phyloP scores from a whole-genome alignment of 2,888 invertebrate species.

The Digitonthophagus gazella region DNA sequence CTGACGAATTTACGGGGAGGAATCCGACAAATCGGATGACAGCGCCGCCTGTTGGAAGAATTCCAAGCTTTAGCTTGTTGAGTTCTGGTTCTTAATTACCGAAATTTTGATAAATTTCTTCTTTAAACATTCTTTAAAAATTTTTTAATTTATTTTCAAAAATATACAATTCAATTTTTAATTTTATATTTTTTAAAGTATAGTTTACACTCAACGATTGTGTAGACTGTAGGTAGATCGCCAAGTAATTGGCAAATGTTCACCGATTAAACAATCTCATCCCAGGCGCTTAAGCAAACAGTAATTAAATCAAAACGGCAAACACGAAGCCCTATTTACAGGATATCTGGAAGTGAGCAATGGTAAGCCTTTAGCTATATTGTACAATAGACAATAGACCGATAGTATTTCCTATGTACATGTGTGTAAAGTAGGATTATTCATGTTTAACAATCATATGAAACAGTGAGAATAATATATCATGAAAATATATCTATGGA shows the following conservation, averaged over 20 bases:
- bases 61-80: not conserved
- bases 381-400: not conserved
- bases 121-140: too few relatives aligned
- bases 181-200: too few relatives aligned
- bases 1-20: conserved; percentile 14
- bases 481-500: too few relatives aligned
- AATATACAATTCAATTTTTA: too few relatives aligned
- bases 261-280: not conserved
- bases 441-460: too few relatives aligned
- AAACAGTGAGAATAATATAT: too few relatives aligned
- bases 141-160: too few relatives aligned
- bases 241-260: not conserved
- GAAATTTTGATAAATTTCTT: too few relatives aligned
- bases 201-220: too few relatives aligned
- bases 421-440: too few relatives aligned
- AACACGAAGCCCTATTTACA: conserved; percentile 14
- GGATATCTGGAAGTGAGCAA: conserved; percentile 11
- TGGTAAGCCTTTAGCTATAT: not conserved
- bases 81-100: not conserved
- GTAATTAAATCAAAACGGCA: conserved; percentile 14
- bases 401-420: not conserved
- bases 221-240: not conserved
- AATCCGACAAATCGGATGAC: conserved; percentile 25
- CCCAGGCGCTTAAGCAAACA: not conserved
- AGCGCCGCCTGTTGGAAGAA: not conserved